Percentiles rank a stretch among this genome's conserved stretches.
phyloP scores from a whole-genome alignment of 1,140 invertebrate species.

The Sesamia nonagrioides region DNA sequence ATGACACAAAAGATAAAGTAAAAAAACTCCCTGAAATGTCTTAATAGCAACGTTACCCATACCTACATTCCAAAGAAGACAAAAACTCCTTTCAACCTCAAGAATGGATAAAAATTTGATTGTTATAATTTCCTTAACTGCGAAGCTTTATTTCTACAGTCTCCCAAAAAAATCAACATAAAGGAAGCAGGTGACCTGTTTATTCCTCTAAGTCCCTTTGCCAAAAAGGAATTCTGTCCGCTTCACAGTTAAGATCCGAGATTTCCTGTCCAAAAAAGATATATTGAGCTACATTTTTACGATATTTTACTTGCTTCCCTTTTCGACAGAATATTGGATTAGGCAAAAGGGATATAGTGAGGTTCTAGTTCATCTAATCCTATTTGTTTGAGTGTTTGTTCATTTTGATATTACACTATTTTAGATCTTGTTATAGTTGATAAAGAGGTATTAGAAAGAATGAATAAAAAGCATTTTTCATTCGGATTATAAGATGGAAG shows the following conservation, averaged over 20 bases:
- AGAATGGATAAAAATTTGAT: neutral
- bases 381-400: conserved; percentile 40
- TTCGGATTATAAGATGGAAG: too few relatives aligned
- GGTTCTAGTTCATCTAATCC: conserved; percentile 38
- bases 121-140: neutral
- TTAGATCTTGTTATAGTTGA: neutral
- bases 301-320: conserved; percentile 42
- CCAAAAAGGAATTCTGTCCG: conserved; percentile 36
- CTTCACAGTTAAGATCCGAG: conserved; percentile 31
- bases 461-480: too few relatives aligned
- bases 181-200: conserved; percentile 41
- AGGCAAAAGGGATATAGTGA: conserved; percentile 37
- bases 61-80: neutral
- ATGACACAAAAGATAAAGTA: too few relatives aligned
- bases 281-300: conserved; percentile 44
- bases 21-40: too few relatives aligned
- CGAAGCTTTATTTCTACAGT: neutral
- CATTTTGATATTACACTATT: neutral
- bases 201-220: conserved; percentile 39
- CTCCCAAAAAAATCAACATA: conserved; percentile 16
- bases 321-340: conserved; percentile 47
- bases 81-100: neutral
- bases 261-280: conserved; percentile 37
- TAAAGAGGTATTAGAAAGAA: neutral
- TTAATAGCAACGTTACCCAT: too few relatives aligned